phyloP scores from a whole-genome alignment of 2,113 vertebrate species.

The Thamnophis sirtalis region DNA sequence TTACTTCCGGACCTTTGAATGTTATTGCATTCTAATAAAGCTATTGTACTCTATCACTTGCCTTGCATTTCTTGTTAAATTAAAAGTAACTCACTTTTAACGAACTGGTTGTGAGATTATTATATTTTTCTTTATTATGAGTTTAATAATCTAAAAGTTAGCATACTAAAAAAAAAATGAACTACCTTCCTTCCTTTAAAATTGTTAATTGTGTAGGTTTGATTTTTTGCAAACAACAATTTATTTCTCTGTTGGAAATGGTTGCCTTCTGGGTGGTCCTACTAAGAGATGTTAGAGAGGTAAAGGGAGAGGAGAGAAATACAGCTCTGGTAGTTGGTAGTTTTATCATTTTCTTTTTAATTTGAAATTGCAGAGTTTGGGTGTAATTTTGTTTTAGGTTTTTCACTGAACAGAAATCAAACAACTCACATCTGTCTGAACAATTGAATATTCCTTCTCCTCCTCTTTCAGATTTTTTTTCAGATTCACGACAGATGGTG shows the following conservation, averaged over 20 bases:
- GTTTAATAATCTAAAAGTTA: slow-evolving; percentile 5
- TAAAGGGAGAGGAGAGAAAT: not conserved
- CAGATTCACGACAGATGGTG: not conserved
- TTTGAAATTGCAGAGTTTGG: not conserved
- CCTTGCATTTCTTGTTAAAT: not conserved
- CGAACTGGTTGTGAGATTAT: not conserved
- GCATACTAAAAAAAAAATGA: not conserved
- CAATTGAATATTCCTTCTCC: not conserved
- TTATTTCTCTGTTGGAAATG: not conserved
- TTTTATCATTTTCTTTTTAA: not conserved
- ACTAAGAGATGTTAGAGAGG: not conserved
- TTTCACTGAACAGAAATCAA: not conserved
- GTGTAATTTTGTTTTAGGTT: not conserved
- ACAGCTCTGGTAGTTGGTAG: not conserved
- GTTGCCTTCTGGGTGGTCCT: not conserved
- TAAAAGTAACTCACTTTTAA: not conserved
- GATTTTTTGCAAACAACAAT: not conserved
- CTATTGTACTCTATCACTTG: not conserved
- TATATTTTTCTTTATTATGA: not conserved
- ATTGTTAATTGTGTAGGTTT: not conserved
- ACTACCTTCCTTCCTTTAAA: not conserved
- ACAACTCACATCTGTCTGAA: not conserved
- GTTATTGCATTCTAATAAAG: not conserved
- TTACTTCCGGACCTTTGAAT: not conserved
- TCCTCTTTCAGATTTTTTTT: not conserved